phyloP scores from a whole-genome alignment of 2,797 vertebrate genomes.

The Danio kyathit region DNA sequence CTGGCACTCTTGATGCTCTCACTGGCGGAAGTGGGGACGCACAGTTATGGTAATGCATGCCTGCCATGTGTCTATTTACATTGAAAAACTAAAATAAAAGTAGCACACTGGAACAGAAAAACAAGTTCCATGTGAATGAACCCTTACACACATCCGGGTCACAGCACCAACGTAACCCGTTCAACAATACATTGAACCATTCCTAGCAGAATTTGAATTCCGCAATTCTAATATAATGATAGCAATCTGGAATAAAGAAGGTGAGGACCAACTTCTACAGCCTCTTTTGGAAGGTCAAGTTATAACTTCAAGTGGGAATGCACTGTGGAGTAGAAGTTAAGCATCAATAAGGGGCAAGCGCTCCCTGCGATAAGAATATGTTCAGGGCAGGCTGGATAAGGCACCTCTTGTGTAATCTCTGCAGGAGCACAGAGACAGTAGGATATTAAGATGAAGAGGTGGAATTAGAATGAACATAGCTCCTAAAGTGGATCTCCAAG shows the following conservation, averaged over 20 bases:
- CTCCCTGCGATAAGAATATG: slow-evolving; percentile 31
- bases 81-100: too few relatives aligned
- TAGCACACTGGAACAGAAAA: too few relatives aligned
- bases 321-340: slow-evolving; percentile 50
- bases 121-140: too few relatives aligned
- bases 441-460: slow-evolving; percentile 40
- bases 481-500: slow-evolving; percentile 27
- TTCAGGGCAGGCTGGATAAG: not conserved
- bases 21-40: too few relatives aligned
- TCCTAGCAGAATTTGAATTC: too few relatives aligned
- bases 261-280: not conserved
- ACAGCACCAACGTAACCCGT: too few relatives aligned
- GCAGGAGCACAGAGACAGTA: slow-evolving; percentile 15
- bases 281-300: slow-evolving; percentile 49
- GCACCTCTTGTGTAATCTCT: slow-evolving; percentile 13
- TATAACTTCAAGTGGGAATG: slow-evolving; percentile 43
- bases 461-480: slow-evolving; percentile 46
- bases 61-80: too few relatives aligned
- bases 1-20: too few relatives aligned
- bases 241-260: not conserved
- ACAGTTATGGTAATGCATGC: too few relatives aligned
- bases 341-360: slow-evolving; percentile 22
- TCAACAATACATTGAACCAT: too few relatives aligned
- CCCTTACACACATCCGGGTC: too few relatives aligned
- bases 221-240: not conserved